Evolutionary conservation across 2,797 vertebrate species (phyloP).

Genomic region (Leptoclinus maculatus): DNA sequence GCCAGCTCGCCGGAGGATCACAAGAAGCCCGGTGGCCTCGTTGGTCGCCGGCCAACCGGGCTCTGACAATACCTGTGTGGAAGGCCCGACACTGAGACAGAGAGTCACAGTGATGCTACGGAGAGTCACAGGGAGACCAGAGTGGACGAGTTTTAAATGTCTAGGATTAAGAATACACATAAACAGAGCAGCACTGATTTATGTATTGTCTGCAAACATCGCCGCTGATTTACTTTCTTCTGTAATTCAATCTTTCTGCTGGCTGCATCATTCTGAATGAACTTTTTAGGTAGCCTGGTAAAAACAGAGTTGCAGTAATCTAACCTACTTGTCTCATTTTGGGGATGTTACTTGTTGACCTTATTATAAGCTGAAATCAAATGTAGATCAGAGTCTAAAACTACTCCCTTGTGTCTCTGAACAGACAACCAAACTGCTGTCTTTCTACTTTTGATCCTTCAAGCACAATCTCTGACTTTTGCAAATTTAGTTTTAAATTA

Average conservation of each 20-base stretch:
- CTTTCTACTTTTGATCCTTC: too few relatives aligned
- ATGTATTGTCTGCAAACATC: neutral
- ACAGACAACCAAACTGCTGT: too few relatives aligned
- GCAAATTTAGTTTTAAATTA: too few relatives aligned
- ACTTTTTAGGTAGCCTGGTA: neutral
- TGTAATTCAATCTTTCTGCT: neutral
- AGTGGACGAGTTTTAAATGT: neutral
- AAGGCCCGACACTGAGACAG: neutral
- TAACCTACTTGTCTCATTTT: neutral
- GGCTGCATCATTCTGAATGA: neutral
- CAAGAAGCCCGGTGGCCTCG: constrained; percentile 44
- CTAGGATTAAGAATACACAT: neutral
- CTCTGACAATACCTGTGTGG: constrained; percentile 29
- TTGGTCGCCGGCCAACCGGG: constrained; percentile 40
- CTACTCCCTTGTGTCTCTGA: too few relatives aligned
- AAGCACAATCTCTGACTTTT: too few relatives aligned
- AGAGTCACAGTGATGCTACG: neutral
- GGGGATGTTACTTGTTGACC: too few relatives aligned
- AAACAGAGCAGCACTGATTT: neutral
- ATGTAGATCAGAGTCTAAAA: too few relatives aligned
- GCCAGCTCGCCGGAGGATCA: constrained; percentile 32
- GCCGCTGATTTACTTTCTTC: neutral
- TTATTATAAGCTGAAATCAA: too few relatives aligned
- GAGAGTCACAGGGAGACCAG: neutral
- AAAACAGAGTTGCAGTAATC: neutral